Percentiles rank a stretch among this genome's conserved stretches.
Evolutionary conservation across 2,888 invertebrate genomes (phyloP).

Genomic region (Melikaiella ostensackeni): DNA sequence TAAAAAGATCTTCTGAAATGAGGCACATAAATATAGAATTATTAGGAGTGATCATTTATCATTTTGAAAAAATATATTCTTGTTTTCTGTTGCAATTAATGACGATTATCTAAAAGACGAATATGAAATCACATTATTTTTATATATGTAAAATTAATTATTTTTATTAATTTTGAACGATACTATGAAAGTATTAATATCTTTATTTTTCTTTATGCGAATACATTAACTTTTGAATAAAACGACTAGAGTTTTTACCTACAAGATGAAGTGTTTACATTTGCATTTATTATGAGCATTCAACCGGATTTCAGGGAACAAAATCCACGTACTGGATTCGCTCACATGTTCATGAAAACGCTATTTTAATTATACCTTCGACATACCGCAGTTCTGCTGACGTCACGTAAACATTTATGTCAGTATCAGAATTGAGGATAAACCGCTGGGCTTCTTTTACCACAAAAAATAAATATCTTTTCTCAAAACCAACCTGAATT

Average conservation of each 20-base stretch:
- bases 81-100: no score
- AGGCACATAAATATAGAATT: no score
- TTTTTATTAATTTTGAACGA: neutral
- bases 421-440: neutral
- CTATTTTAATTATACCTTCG: conserved; percentile 37
- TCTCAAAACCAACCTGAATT: neutral
- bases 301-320: conserved; percentile 14
- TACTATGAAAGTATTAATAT: neutral
- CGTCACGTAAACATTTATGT: conserved; percentile 38
- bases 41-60: no score
- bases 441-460: neutral
- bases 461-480: neutral
- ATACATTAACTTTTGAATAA: neutral
- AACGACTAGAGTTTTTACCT: neutral
- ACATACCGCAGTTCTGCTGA: conserved; percentile 19
- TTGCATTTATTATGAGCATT: neutral
- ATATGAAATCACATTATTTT: no score
- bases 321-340: conserved; percentile 4
- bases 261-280: neutral
- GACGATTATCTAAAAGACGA: no score
- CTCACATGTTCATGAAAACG: neutral
- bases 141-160: no score
- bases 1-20: no score
- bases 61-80: no score
- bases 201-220: neutral